phyloP scores from a whole-genome alignment of 2,797 vertebrate genomes.

The Galaxias olidus region DNA sequence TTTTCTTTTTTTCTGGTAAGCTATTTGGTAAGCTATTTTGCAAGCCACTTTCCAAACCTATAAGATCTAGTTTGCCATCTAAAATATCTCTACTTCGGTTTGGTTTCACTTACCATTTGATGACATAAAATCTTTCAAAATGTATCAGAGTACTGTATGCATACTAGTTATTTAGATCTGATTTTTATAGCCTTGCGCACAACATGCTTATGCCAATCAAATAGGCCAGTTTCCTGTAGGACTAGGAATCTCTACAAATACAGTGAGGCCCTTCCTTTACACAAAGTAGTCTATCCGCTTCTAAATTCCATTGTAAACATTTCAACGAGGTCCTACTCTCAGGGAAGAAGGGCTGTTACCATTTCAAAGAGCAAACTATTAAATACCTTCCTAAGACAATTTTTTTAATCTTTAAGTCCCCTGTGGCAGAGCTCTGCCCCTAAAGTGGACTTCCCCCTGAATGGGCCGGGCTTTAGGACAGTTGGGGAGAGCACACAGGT shows the following conservation, averaged over 20 bases:
- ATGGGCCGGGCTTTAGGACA: conserved; percentile 53
- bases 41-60: no score
- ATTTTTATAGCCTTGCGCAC: no score
- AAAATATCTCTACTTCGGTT: no score
- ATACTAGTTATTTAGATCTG: no score
- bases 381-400: conserved; percentile 31
- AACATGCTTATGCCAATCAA: no score
- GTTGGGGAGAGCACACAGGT: conserved; percentile 42
- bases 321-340: conserved; percentile 3
- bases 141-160: no score
- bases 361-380: conserved; percentile 28
- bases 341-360: conserved; percentile 11
- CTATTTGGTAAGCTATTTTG: no score
- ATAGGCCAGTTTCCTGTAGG: neutral
- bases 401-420: conserved; percentile 48
- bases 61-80: no score
- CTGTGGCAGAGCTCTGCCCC: conserved; percentile 39
- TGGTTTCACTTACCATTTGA: no score
- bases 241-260: neutral
- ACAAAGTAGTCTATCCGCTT: conserved; percentile 7
- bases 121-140: no score
- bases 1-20: no score
- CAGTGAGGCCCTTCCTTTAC: neutral
- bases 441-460: conserved; percentile 44
- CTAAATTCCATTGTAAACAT: neutral